These are phyloP conservation scores for Sphecodes monilicornis DNA, from an alignment of 2,888 invertebrate species.

Conservation along the genomic window DNA sequence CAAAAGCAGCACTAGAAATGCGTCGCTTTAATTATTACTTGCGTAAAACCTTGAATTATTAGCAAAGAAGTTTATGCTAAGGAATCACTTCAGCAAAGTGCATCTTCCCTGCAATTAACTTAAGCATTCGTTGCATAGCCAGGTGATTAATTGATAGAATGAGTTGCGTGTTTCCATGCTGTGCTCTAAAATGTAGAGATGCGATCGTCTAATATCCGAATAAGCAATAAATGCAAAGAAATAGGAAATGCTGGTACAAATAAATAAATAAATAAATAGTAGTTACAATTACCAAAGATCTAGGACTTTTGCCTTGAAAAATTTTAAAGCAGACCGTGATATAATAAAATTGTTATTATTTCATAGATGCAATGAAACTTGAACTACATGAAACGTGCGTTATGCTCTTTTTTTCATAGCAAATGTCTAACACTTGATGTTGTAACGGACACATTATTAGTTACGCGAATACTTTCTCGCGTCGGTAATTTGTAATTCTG, in stretches of 20 bases:
- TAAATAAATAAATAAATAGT: not conserved
- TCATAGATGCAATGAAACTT: constrained; percentile 13
- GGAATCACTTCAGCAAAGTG: not conserved
- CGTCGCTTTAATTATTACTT: not conserved
- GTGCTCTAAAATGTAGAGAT: not conserved
- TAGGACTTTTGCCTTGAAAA: not conserved
- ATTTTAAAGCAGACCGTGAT: not conserved
- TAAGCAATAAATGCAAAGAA: not conserved
- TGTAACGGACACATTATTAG: constrained; percentile 37
- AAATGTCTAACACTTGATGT: constrained; percentile 39
- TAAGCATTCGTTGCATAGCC: not conserved
- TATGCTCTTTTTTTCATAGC: constrained; percentile 19
- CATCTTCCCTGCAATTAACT: constrained; percentile 18
- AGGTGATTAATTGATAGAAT: constrained; percentile 7
- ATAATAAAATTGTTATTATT: constrained; percentile 11
- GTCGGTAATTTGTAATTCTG: constrained; percentile 46
- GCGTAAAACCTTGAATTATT: constrained; percentile 15
- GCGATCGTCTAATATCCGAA: not conserved
- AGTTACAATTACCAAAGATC: not conserved
- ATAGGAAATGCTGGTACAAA: not conserved
- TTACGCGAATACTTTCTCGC: constrained; percentile 59
- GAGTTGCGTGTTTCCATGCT: not conserved
- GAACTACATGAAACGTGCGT: constrained; percentile 6
- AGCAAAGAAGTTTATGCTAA: not conserved
- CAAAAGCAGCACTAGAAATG: not conserved